These are phyloP conservation scores for Aphidoletes aphidimyza DNA, from an alignment of 2,888 invertebrate species.

Conservation along the genomic window DNA sequence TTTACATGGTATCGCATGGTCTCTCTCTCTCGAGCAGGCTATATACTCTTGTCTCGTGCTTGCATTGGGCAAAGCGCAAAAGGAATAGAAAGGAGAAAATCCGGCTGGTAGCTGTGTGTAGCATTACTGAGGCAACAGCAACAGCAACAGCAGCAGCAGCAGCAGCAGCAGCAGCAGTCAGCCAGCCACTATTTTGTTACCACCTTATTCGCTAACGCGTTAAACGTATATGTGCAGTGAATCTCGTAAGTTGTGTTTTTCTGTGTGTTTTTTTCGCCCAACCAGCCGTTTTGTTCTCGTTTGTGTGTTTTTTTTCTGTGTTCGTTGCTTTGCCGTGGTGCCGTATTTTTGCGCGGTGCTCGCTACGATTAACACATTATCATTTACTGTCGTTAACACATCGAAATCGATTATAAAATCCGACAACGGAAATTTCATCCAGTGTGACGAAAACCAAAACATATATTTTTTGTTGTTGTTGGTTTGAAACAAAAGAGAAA, in stretches of 20 bases:
- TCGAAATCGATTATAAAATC: neutral
- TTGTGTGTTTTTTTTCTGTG: neutral
- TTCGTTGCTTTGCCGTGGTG: neutral
- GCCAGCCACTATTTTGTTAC: slow-evolving; percentile 39
- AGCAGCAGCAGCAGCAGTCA: slow-evolving; percentile 23
- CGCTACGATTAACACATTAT: slow-evolving; percentile 1
- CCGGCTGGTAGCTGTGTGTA: neutral
- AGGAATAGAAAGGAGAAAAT: slow-evolving; percentile 16
- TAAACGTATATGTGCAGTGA: slow-evolving; percentile 54
- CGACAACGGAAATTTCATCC: neutral
- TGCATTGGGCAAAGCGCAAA: too few species aligned
- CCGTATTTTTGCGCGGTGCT: neutral
- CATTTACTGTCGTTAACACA: slow-evolving; percentile 5
- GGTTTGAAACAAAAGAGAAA: too few species aligned
- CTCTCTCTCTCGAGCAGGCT: neutral
- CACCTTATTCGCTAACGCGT: slow-evolving; percentile 49
- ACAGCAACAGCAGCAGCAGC: neutral
- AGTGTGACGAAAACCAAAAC: slow-evolving; percentile 2
- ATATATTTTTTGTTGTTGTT: too few species aligned
- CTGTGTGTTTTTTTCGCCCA: slow-evolving; percentile 31
- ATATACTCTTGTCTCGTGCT: neutral
- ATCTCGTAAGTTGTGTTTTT: slow-evolving; percentile 52
- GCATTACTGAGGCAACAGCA: neutral
- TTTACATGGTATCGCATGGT: neutral
- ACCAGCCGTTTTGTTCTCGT: neutral